Percentiles rank a stretch among this genome's conserved stretches.
These are phyloP conservation scores for Athalia cordata DNA, from an alignment of 2,888 invertebrate genomes.

Conservation along the genomic window DNA sequence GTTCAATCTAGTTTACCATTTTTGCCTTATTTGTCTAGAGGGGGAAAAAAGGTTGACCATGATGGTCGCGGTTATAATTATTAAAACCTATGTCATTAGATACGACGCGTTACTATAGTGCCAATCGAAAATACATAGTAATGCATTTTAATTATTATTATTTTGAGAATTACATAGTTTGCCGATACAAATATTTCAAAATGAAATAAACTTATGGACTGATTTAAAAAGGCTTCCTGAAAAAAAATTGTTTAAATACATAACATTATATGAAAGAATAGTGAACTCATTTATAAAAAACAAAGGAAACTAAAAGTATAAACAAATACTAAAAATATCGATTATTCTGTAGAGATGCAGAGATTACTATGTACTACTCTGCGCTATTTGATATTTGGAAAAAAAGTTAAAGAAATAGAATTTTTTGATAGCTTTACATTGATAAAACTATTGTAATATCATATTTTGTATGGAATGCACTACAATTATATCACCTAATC, in stretches of 20 bases:
- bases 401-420: not conserved
- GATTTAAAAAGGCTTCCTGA: conserved; percentile 35
- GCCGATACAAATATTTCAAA: conserved; percentile 15
- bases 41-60: no score
- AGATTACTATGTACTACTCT: conserved; percentile 14
- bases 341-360: no score
- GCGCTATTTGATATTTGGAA: conserved; percentile 14
- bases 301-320: conserved; percentile 47
- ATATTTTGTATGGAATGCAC: conserved; percentile 38
- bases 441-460: not conserved
- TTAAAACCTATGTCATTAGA: not conserved
- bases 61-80: no score
- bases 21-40: conserved; percentile 38
- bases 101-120: conserved; percentile 28
- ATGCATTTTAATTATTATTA: conserved; percentile 13
- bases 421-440: conserved; percentile 39
- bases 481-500: conserved; percentile 16
- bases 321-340: no score
- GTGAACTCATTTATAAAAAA: conserved; percentile 46
- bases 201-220: conserved; percentile 3
- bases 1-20: conserved; percentile 22
- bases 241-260: not conserved
- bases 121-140: conserved; percentile 14
- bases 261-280: not conserved
- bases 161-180: not conserved